Base-by-base conservation (phyloP, 2,888 invertebrate genomes). In the Lepidocyrtoides sp. region DNA sequence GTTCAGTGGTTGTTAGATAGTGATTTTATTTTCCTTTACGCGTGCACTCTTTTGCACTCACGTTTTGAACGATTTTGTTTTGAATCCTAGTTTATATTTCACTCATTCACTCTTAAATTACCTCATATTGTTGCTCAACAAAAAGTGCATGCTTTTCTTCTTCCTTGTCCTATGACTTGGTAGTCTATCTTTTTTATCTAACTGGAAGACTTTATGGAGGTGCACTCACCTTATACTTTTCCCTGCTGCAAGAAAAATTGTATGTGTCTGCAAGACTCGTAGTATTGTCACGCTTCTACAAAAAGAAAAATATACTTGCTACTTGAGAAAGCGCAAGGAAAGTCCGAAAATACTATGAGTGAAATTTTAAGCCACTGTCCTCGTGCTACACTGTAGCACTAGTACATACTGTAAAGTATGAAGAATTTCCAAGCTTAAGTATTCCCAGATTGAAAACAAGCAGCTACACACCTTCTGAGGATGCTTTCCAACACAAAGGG, bases 401-500 rank as follows among this genome's bases (percentile, higher is more conserved):
- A n/a, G n/a, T n/a, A n/a, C n/a, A n/a, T n/a, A n/a, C n/a, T n/a
- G n/a, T n/a, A n/a, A n/a, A n/a, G n/a, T n/a, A n/a, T n/a, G n/a
- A n/a, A n/a, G n/a, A n/a, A n/a, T n/a, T n/a, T n/a, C n/a, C n/a
- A n/a, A n/a, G n/a, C n/a, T n/a, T 60, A 60, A 23, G 72, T 8
- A 4, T n/a, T n/a, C n/a, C 14, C 17, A 57, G 23, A 60, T 23
- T 23, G 20, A 54, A 36, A 75, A 85, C 48, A 72, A 10, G 41
- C 17, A 81, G 7, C 4, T 20, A 20, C 51, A 48, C 36, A 77
- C 44, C 4, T 36, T 60, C 29, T 66, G 79, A 26, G 44, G 54
- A 17, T 51, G 10, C 29, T 44, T 75, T 57, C 14, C 48, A 29
- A 81, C 54, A 88, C 87, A 88, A 88, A 79, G 57, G 72, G 41